Evolutionary conservation across 2,888 invertebrate species (phyloP).

Genomic region (Megamerina dolium): DNA sequence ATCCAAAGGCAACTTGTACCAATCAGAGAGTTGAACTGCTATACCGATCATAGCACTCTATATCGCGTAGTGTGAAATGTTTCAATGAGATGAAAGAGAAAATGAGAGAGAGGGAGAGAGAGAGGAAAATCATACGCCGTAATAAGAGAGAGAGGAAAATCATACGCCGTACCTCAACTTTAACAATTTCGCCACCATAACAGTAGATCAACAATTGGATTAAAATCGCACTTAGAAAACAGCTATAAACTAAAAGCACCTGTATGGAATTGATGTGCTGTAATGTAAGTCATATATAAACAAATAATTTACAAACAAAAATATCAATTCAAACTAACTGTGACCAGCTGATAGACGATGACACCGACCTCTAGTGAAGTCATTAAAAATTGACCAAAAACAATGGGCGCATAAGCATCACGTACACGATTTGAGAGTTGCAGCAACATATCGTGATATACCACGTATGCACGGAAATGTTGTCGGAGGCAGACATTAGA

Average conservation of each 20-base stretch:
- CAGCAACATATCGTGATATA: conserved; percentile 34
- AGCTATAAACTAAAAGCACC: conserved; percentile 30
- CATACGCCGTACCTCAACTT: conserved; percentile 30
- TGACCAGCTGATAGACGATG: conserved; percentile 42
- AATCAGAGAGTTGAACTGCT: conserved; percentile 36
- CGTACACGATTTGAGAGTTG: conserved; percentile 29
- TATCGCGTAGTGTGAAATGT: not conserved
- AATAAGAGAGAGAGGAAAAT: conserved; percentile 6
- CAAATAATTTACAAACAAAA: not conserved
- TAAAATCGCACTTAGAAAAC: conserved; percentile 38
- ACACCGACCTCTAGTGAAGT: conserved; percentile 44
- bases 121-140: not conserved
- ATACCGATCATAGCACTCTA: conserved; percentile 37
- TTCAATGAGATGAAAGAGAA: conserved; percentile 2
- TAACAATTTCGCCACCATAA: conserved; percentile 44
- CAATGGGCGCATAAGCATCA: conserved; percentile 36
- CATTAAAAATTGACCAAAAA: conserved; percentile 42
- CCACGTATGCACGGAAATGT: conserved; percentile 25
- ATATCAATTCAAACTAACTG: conserved; percentile 22
- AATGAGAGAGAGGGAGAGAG: not conserved
- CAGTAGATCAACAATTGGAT: conserved; percentile 44
- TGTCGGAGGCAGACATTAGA: conserved; percentile 14
- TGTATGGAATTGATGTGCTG: not conserved
- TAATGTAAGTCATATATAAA: not conserved
- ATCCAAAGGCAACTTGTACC: conserved; percentile 36